Evolutionary conservation across 2,797 vertebrate species (phyloP).

Genomic region (Cryptoblepharus egeriae): DNA sequence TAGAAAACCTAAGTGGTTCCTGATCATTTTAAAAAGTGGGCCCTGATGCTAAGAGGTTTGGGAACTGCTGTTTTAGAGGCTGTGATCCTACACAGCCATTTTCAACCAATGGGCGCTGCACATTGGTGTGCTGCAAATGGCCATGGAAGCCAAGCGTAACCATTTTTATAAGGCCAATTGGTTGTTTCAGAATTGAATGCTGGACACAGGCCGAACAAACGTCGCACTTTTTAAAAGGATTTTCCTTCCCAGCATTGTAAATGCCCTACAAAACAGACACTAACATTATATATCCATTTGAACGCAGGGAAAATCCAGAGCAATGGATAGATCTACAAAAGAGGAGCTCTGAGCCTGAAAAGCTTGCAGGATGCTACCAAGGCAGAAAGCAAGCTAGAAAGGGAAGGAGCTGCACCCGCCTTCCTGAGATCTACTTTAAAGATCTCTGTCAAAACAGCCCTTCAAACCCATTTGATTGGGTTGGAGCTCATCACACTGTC

Average conservation of each 20-base stretch:
- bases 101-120: too few species aligned
- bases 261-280: neutral
- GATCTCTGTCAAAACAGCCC: constrained; percentile 89
- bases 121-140: too few species aligned
- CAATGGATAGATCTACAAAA: neutral
- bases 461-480: constrained; percentile 93
- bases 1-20: too few species aligned
- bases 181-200: neutral
- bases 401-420: constrained; percentile 61
- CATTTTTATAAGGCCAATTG: neutral
- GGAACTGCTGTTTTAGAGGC: too few species aligned
- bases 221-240: neutral
- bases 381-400: neutral
- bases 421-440: constrained; percentile 79
- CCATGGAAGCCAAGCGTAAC: neutral
- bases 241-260: neutral
- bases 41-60: too few species aligned
- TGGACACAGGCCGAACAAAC: neutral
- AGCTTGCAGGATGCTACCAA: constrained; percentile 62
- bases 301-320: constrained; percentile 43
- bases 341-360: constrained; percentile 71
- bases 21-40: too few species aligned
- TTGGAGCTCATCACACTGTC: constrained; percentile 92
- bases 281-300: constrained; percentile 27
- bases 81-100: too few species aligned